Conservation (phyloP, 2,113 vertebrate genomes). For the Forbesichthys agassizii region DNA sequence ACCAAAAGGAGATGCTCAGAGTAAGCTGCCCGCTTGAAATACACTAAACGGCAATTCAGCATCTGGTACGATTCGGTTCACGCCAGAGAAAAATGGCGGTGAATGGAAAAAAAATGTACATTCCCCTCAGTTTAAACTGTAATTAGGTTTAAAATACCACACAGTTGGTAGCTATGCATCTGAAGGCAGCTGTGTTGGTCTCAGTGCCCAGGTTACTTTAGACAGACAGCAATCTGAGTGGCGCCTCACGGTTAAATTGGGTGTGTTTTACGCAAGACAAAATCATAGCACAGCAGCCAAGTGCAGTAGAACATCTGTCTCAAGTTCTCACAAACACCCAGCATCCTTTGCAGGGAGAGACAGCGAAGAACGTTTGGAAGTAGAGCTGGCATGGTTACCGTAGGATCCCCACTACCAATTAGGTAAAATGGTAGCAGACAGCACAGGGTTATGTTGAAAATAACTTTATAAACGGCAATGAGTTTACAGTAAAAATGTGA, state of each 20-base stretch:
- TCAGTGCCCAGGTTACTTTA: constrained; percentile 17
- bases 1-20: background rate
- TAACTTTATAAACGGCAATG: too few species aligned
- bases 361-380: background rate
- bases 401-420: too few species aligned
- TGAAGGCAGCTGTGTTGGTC: background rate
- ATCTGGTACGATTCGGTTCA: constrained; percentile 17
- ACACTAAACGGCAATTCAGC: constrained; percentile 1
- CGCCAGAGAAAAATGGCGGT: background rate
- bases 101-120: background rate
- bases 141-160: constrained; percentile 4
- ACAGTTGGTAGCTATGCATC: background rate
- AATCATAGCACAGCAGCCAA: constrained; percentile 34
- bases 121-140: constrained; percentile 16
- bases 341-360: background rate
- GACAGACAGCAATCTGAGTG: constrained; percentile 29
- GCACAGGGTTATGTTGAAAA: too few species aligned
- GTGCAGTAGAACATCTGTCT: background rate
- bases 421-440: too few species aligned
- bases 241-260: constrained; percentile 45
- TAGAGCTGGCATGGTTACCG: too few species aligned
- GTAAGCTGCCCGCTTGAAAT: constrained; percentile 21
- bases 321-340: constrained; percentile 4
- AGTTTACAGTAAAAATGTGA: too few species aligned
- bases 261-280: constrained; percentile 37